Evolutionary conservation across 2,113 vertebrate species (phyloP), one percentile per base, ranked within the genome.

Genomic region (Rattus rattus): DNA sequence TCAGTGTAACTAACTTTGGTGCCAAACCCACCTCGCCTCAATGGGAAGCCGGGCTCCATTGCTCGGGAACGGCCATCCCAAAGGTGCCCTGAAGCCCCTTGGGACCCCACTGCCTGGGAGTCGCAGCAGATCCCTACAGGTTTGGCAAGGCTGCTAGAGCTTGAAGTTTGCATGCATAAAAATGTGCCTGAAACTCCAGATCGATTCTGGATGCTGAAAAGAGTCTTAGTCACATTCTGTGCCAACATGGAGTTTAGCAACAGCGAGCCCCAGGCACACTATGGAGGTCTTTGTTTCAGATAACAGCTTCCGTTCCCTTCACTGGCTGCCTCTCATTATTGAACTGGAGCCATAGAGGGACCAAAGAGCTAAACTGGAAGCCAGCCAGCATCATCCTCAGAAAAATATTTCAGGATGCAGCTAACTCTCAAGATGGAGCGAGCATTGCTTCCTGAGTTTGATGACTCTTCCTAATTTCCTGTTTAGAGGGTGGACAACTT

Each of bases 241-340:
- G 96, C 77, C 92, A 83, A 97, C 90, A 94, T 33, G 43, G 49
- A 95, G 84, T 88, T 73, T n/a, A 91, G 89, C 86, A 80, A 94
- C 33, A 59, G 43, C 24, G 72, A 92, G 87, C 12, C 83, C 63
- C 2, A 83, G 59, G 43, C 69, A 69, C 30, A 54, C 54, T 85
- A 80, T 77, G 90, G 43, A 61, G 90, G 72, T 36, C 89, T 92
- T 83, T 81, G 79, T 83, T 92, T 85, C 30, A 20, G 70, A 95
- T 59, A 93, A 65, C 33, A 54, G 92, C 56, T 90, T 89, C 73
- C 14, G 56, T 83, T 20, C 20, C n/a, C 65, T 79, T 49, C 95
- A 52, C 17, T 43, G n/a, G 24, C 28, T 30, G n/a, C 43, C 52
- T 80, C 84, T 93, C 54, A 14, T 63, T 59, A 72, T 19, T 19